Base-by-base conservation (phyloP, 2,113 vertebrate genomes). In the Muntiacus reevesi region DNA sequence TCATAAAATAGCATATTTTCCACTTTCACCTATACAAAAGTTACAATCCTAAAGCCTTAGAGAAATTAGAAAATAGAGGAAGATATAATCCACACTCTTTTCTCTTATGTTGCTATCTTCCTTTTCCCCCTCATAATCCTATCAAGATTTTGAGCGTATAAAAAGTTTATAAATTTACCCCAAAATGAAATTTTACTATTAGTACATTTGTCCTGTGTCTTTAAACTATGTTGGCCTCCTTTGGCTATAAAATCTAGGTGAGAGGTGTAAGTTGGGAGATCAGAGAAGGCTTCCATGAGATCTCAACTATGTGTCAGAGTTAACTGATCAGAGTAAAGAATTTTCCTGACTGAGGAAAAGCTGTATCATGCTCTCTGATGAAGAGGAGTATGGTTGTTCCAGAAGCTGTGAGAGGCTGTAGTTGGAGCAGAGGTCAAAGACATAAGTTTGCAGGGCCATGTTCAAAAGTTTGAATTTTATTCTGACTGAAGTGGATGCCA, bases 171-270 rank as follows among this genome's bases (percentile, higher is more conserved):
- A 96, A 78, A 71, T 50, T 16, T 91, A 60, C 83, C 33, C 40
- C 78, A 84, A 93, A 97, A 30, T 47, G 33, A 95, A 57, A n/a
- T 95, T 95, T 97, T 74, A 50, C 2, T 84, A 1, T 97, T 93
- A 43, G 40, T 81, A 71, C 28, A 83, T 97, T 91, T 95, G 15
- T 87, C 21, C 57, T 96, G 1, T 50, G 43, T 67, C 59, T 85
- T 92, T 62, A 93, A 92, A 97, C 59, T 87, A 62, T 71, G 91
- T 89, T 79, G 67, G 30, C 67, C 43, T n/a, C 36, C 52, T 91
- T 91, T 81, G n/a, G 36, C 25, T 13, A 7, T 81, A 88, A 87
- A 76, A 30, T 59, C 74, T 87, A 60, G 14, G n/a, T 59, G 33
- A 91, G 59, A 95, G 91, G 3, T 76, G 4, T n/a, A 78, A 86